Evolutionary conservation across 2,888 invertebrate species (phyloP), one percentile per base, ranked within the genome.

Genomic region (Rhagonycha lutea): DNA sequence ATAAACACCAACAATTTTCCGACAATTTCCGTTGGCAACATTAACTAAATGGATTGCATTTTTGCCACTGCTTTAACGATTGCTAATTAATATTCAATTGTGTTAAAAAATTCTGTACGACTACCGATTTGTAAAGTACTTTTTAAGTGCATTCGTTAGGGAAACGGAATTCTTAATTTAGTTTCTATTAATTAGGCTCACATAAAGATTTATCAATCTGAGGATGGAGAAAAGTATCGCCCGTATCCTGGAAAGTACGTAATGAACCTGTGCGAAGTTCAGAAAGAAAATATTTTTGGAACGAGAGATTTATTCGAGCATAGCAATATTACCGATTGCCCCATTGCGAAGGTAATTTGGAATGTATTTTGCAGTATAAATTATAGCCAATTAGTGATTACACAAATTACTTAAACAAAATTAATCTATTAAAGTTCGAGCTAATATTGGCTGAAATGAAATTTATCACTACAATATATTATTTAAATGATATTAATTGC

Each of bases 271-370:
- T 74, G 73, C 26, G 73, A 74, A 65, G 29, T 47, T 14, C 73
- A 74, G 14, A 70, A 26, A 47, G 62, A 70, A 47, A 69, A 74
- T 32, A 69, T 69, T 11, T 74, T 74, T 29, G 73, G 73, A 69
- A 74, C 73, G 5, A 62, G 73, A 14, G 73, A 74, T 14, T 29
- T 74, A 60, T 69, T 60, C 10, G 23, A 60, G 24, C 63, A 74
- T 12, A 32, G 69, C 23, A 74, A 74, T 26, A 14, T 70, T 14
- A 74, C 73, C 24, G 73, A 74, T n/a, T 74, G 73, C 28, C 73
- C 73, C 63, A 24, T 74, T 26, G 62, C 69, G n/a, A 10, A 29
- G 24, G 73, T 74, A 70, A 63, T 29, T 32, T 24, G 12, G 12
- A 14, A 10, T 24, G 14, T 65, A 65, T 24, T 24, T 65, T 65